Conservation (phyloP, 1,140 invertebrate genomes). For the Argopecten irradians region DNA sequence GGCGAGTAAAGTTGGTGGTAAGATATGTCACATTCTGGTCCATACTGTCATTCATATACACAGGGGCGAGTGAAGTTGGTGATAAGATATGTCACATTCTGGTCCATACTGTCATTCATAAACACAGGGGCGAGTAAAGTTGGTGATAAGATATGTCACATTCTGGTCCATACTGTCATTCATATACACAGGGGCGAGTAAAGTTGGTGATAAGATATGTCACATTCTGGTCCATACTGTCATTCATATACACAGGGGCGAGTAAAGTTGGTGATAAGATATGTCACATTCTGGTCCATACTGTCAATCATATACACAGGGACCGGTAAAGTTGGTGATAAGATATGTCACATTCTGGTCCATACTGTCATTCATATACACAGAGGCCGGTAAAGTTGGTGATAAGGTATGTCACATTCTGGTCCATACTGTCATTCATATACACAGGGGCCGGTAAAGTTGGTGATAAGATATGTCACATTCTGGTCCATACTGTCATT, state of each 20-base stretch:
- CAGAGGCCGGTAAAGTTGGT: slow-evolving; percentile 67
- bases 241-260: slow-evolving; percentile 68
- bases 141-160: slow-evolving; percentile 9
- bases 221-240: no score
- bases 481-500: no score
- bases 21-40: neutral
- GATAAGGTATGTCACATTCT: neutral
- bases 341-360: neutral
- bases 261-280: slow-evolving; percentile 61
- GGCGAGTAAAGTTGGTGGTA: slow-evolving; percentile 64
- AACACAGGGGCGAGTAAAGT: slow-evolving; percentile 71
- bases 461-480: slow-evolving; percentile 9
- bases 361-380: no score
- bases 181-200: slow-evolving; percentile 70
- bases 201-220: slow-evolving; percentile 52
- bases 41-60: no score
- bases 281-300: neutral
- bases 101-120: no score
- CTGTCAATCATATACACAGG: no score
- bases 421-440: no score
- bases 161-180: no score
- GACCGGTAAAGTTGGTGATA: slow-evolving; percentile 64
- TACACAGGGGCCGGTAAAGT: slow-evolving; percentile 71
- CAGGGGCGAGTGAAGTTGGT: slow-evolving; percentile 67
- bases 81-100: neutral